Evolutionary conservation across 2,113 vertebrate genomes (phyloP).

Genomic region (Alouatta palliata): DNA sequence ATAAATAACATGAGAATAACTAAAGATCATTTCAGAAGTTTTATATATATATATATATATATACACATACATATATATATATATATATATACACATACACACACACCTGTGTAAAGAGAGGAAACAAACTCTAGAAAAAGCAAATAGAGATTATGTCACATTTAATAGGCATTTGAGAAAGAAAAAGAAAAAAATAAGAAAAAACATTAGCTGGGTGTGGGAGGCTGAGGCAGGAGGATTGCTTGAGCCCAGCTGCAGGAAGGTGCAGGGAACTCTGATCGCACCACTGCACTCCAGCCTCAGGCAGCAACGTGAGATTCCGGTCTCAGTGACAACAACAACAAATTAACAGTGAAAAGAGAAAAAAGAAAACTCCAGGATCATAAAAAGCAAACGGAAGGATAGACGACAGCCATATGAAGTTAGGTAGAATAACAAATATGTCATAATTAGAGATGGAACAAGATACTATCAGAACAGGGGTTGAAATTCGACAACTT

Average conservation of each 20-base stretch:
- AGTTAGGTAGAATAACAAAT: background rate
- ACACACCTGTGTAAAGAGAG: background rate
- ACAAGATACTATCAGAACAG: background rate
- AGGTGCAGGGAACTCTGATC: too few relatives aligned
- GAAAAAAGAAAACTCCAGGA: background rate
- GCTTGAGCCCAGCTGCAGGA: too few relatives aligned
- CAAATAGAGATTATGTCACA: background rate
- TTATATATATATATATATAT: background rate
- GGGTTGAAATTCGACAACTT: background rate
- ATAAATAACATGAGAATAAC: background rate
- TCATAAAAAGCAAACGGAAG: background rate
- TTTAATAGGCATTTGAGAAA: background rate
- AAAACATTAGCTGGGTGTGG: too few relatives aligned
- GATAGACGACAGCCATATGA: background rate
- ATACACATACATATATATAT: too few relatives aligned
- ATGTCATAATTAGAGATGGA: background rate
- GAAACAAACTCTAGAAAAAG: background rate
- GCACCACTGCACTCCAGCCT: too few relatives aligned
- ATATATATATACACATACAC: too few relatives aligned
- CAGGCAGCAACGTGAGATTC: too few relatives aligned
- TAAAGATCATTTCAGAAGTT: background rate
- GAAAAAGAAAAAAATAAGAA: background rate
- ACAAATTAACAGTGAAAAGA: background rate
- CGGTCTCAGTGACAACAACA: too few relatives aligned
- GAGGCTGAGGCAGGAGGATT: too few relatives aligned